Evolutionary conservation across 2,113 vertebrate species (phyloP).

Genomic region (Columba janthina): DNA sequence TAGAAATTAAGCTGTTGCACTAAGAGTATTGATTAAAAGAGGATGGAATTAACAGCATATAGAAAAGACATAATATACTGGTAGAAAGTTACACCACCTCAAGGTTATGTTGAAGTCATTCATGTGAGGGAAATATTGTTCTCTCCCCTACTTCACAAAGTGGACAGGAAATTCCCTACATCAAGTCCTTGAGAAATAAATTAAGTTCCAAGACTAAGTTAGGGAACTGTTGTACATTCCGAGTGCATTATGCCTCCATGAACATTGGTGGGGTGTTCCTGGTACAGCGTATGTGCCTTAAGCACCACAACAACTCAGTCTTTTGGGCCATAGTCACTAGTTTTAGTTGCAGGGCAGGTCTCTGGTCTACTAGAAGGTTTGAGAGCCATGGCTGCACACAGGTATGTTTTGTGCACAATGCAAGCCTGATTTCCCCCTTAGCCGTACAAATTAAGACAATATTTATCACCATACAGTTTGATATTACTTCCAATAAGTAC

Average conservation of each 20-base stretch:
- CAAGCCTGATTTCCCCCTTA: conserved; percentile 75
- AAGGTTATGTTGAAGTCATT: not conserved
- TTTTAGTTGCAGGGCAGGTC: conserved; percentile 32
- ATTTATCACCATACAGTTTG: conserved; percentile 88
- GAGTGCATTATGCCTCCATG: conserved; percentile 47
- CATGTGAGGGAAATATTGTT: not conserved
- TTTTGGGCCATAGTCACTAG: not conserved
- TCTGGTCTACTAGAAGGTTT: conserved; percentile 25
- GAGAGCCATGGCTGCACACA: conserved; percentile 73
- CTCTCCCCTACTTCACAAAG: conserved; percentile 32
- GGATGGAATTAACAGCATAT: conserved; percentile 65
- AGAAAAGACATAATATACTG: conserved; percentile 64
- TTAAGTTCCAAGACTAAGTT: conserved; percentile 51
- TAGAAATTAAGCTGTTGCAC: conserved; percentile 53
- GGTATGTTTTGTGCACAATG: conserved; percentile 71
- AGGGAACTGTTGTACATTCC: conserved; percentile 69
- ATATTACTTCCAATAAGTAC: conserved; percentile 93
- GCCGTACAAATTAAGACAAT: conserved; percentile 87
- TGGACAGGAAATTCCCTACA: conserved; percentile 6
- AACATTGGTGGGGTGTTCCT: conserved; percentile 22
- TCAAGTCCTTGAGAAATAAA: conserved; percentile 57
- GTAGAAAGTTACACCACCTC: conserved; percentile 18
- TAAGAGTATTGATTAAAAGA: conserved; percentile 52
- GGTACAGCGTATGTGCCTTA: conserved; percentile 32
- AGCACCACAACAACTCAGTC: not conserved